These are phyloP conservation scores for Gastrophryne carolinensis DNA, from an alignment of 2,797 vertebrate species.

Conservation along the genomic window DNA sequence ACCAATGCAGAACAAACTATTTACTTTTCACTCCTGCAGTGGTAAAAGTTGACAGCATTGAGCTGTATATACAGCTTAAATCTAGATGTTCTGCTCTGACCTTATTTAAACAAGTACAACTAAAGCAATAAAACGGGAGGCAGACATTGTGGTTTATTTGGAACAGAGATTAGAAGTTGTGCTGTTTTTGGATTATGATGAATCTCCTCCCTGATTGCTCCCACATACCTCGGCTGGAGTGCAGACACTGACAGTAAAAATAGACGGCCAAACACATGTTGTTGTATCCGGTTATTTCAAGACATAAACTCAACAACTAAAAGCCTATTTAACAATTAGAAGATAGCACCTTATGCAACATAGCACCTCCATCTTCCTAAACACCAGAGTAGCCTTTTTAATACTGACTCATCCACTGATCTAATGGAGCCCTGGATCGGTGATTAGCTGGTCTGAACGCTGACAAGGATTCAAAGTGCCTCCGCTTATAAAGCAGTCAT, in stretches of 20 bases:
- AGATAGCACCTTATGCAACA: too few species aligned
- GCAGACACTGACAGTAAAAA: neutral
- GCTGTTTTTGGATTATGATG: neutral
- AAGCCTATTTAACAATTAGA: neutral
- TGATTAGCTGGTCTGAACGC: too few species aligned
- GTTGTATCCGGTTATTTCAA: neutral
- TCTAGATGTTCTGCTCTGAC: neutral
- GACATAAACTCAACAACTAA: neutral
- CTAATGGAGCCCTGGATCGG: too few species aligned
- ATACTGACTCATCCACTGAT: too few species aligned
- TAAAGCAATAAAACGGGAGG: neutral
- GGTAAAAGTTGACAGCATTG: neutral
- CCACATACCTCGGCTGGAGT: neutral
- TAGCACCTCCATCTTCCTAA: too few species aligned
- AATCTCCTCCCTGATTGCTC: neutral
- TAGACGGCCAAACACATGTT: neutral
- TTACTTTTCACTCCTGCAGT: neutral
- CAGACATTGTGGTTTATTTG: neutral
- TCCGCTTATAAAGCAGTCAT: too few species aligned
- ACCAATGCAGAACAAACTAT: neutral
- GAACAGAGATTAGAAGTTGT: neutral
- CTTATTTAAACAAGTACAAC: neutral
- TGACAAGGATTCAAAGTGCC: too few species aligned
- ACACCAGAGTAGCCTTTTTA: too few species aligned
- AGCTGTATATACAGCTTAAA: neutral